Base-by-base conservation (phyloP, 2,888 invertebrate genomes). In the Galerucella pusilla region DNA sequence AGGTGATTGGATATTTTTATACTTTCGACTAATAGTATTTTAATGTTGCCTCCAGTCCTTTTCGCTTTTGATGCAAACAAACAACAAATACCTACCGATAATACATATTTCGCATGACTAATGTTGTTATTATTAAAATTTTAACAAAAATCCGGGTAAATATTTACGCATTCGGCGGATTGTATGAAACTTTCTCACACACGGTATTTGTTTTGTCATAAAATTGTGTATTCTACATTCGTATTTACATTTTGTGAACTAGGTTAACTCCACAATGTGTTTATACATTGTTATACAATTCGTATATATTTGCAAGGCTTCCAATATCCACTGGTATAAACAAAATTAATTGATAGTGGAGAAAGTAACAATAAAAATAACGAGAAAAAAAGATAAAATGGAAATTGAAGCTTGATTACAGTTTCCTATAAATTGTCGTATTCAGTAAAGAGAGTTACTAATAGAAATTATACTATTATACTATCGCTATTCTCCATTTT, bases 161-260 rank as follows among this genome's bases (percentile, higher is more conserved):
- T 52, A 52, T 52, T 52, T 52, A 5, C n/a, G 6, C 7, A 14
- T 52, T 4, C 49, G n/a, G 49, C 12, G 4, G 14, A 46, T 4
- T 46, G 45, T 46, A 46, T 46, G 45, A 1, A 46, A 49, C 14
- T 12, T 49, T 12, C 12, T 49, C 10, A 49, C 49, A 49, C 11
- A 4, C 4, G 49, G n/a, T 52, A 52, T 52, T 52, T 52, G n/a
- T n/a, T 52, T 52, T 52, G 52, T 52, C n/a, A 52, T 52, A n/a
- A 52, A 52, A n/a, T 52, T 52, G 52, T 52, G 52, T 52, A 52
- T 52, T 52, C 5, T 52, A 52, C 14, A 6, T 52, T 52, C 52
- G 52, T 52, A 52, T 52, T 52, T 52, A 52, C 52, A 14, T 52
- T 52, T 52, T 52, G n/a, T 52, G 52, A 52, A 52, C n/a, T n/a